Base-by-base conservation (phyloP, 2,888 invertebrate genomes). In the Drosophila flavopinicola region DNA sequence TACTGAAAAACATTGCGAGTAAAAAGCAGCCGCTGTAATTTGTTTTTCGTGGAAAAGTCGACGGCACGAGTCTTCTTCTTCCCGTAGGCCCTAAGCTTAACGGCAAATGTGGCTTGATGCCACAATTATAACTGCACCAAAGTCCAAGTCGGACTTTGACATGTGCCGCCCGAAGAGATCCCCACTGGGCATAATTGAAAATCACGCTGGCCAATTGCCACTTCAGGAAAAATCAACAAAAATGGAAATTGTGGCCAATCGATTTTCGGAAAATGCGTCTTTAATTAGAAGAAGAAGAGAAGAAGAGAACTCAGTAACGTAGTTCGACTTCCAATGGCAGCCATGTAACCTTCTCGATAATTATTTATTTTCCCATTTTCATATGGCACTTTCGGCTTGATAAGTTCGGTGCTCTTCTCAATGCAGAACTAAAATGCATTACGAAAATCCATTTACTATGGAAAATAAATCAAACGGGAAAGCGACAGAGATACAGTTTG, bases 381-480 rank as follows among this genome's bases (percentile, higher is more conserved):
- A 82, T 78, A 67, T 74, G 65, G 53, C 61, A 60, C 30, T 65
- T 70, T 66, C 63, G 58, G 53, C 72, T n/a, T n/a, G 85, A 80
- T 84, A 86, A 84, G 75, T 77, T 74, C 37, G 27, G 41, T 56
- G 49, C 42, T 10, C 15, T 49, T 51, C 53, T 78, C 53, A 35
- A 64, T 65, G 86, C 84, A 87, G 71, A 85, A 83, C 88, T 85
- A 84, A 84, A 83, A 87, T 71, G 79, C 84, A 87, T 84, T 85
- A 79, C 84, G 41, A 87, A 84, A 85, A 70, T 78, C 69, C 74
- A 85, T 85, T 86, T 64, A 64, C 77, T 79, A 79, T 83, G 84
- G 88, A 73, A 75, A 79, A 84, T 84, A 84, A 84, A 84, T 84
- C 84, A 84, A 86, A 72, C 68, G 65, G 78, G 68, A 85, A 85